These are phyloP conservation scores for Nylanderia fulva DNA, from an alignment of 1,140 invertebrate genomes.

Conservation along the genomic window DNA sequence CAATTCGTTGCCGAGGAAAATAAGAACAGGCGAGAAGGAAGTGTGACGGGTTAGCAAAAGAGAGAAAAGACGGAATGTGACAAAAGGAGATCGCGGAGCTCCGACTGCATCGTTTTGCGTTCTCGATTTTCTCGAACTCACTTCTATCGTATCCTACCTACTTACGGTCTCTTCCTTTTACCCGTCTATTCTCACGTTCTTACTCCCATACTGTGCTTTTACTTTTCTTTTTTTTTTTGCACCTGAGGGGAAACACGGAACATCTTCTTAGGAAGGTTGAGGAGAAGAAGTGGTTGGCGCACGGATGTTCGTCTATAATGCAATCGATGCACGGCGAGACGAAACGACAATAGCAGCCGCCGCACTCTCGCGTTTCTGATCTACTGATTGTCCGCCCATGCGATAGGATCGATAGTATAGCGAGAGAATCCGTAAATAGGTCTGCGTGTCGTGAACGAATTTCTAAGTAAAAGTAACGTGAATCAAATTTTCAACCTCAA, in stretches of 20 bases:
- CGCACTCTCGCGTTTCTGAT: conserved; percentile 33
- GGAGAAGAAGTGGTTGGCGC: conserved; percentile 29
- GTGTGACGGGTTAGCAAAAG: neutral
- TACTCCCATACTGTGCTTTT: neutral
- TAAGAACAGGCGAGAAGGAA: neutral
- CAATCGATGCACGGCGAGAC: conserved; percentile 21
- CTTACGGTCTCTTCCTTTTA: neutral
- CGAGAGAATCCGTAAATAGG: conserved; percentile 19
- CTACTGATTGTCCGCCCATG: conserved; percentile 42
- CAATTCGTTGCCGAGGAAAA: neutral
- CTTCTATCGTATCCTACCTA: conserved; percentile 1
- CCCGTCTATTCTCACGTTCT: conserved; percentile 26
- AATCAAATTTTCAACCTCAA: neutral
- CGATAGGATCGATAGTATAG: conserved; percentile 48
- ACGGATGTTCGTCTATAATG: conserved; percentile 28
- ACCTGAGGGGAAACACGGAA: conserved; percentile 53
- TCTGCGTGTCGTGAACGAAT: neutral
- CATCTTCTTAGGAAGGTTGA: conserved; percentile 35
- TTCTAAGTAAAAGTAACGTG: neutral
- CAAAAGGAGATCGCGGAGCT: neutral
- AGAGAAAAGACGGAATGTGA: neutral
- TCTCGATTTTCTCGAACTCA: conserved; percentile 67
- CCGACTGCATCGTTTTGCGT: conserved; percentile 48
- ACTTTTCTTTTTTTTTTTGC: conserved; percentile 35
- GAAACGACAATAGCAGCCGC: conserved; percentile 43